phyloP scores from a whole-genome alignment of 2,797 vertebrate species.

The Natrix natrix region DNA sequence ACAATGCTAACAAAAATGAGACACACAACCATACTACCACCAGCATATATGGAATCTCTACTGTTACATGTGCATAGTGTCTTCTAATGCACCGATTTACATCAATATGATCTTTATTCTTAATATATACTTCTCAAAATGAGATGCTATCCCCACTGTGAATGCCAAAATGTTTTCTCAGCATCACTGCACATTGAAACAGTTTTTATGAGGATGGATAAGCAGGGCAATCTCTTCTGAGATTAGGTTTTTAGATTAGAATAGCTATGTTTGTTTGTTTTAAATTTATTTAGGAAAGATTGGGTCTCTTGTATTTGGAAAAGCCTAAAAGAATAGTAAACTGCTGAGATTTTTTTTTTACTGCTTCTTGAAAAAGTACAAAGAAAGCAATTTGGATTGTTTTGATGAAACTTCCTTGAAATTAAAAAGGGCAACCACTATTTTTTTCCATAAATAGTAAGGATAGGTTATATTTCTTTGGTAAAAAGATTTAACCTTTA shows the following conservation, averaged over 20 bases:
- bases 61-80: background rate
- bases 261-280: constrained; percentile 42
- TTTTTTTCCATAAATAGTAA: background rate
- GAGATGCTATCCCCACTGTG: constrained; percentile 6
- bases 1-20: background rate
- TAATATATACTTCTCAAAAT: constrained; percentile 28
- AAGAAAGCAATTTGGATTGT: constrained; percentile 50
- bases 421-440: constrained; percentile 41
- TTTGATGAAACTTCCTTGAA: constrained; percentile 41
- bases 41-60: background rate
- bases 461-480: background rate
- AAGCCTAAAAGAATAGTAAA: constrained; percentile 14
- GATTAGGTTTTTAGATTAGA: constrained; percentile 56
- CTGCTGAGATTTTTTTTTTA: constrained; percentile 52
- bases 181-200: constrained; percentile 52
- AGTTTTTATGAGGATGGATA: constrained; percentile 48
- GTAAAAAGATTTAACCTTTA: background rate
- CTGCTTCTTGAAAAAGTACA: constrained; percentile 43
- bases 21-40: background rate
- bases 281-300: constrained; percentile 3
- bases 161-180: constrained; percentile 46
- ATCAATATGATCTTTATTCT: constrained; percentile 13
- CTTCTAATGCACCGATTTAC: constrained; percentile 17
- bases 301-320: constrained; percentile 32
- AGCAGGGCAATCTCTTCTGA: constrained; percentile 52